A percentile compares a stretch with the other conserved stretches of the same genome.
phyloP scores from a whole-genome alignment of 2,797 vertebrate genomes.

The Macroramphosus scolopax region DNA sequence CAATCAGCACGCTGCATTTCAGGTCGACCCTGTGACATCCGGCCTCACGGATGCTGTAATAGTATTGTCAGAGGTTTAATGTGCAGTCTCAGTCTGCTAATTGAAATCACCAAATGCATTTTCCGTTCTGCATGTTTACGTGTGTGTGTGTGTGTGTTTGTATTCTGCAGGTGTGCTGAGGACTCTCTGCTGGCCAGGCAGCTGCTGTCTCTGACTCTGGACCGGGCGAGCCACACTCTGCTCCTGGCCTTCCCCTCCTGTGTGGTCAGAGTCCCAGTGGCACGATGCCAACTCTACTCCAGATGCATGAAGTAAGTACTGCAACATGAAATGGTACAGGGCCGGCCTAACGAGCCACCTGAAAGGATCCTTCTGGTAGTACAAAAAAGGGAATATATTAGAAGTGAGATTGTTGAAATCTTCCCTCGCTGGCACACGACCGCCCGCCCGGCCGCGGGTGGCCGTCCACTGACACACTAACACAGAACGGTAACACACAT shows the following conservation, averaged over 20 bases:
- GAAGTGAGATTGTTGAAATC: no score
- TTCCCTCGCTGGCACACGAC: no score
- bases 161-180: constrained; percentile 81
- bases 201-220: constrained; percentile 88
- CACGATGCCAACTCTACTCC: constrained; percentile 91
- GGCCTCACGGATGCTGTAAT: constrained; percentile 3
- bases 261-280: constrained; percentile 88
- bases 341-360: no score
- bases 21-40: constrained; percentile 30
- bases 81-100: constrained; percentile 24
- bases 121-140: constrained; percentile 1
- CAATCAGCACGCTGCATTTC: constrained; percentile 31
- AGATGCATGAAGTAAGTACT: constrained; percentile 93
- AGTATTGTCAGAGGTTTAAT: constrained; percentile 45
- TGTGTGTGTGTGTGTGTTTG: constrained; percentile 27
- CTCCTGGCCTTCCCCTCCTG: constrained; percentile 89
- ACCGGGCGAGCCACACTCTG: constrained; percentile 83
- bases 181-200: constrained; percentile 77
- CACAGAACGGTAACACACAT: constrained; percentile 35
- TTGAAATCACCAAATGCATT: constrained; percentile 45
- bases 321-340: no score
- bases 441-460: no score
- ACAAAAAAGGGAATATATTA: no score
- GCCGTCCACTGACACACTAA: constrained; percentile 31
- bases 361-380: no score